Evolutionary conservation across 1,140 invertebrate species (phyloP), one percentile per base, ranked within the genome.

Genomic region (Platyscapa corneri): DNA sequence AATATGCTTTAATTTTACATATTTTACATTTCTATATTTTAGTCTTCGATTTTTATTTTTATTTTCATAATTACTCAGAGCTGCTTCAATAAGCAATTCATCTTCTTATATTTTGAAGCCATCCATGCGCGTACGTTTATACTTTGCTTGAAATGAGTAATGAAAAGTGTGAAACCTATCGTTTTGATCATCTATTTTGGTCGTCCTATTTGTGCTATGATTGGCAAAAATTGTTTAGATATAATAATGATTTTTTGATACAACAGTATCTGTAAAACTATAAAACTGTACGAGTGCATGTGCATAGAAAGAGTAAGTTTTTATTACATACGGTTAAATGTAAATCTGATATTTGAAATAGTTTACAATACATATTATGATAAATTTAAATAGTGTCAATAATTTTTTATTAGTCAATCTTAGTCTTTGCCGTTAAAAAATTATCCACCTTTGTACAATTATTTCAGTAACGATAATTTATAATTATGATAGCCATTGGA

Each of bases 71-170:
- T 74, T 74, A 74, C 70, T 23, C 39, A 42, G 1, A 74, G 37
- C 20, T 42, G 37, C 39, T 74, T 74, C 23, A 42, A 42, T 74
- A 74, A 39, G 39, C 39, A 74, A 74, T 74, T 74, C 39, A 42
- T 74, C 27, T 74, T 74, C 39, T 42, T n/a, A 42, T 74, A 74
- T 74, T 72, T n/a, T 27, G 27, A 74, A 74, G 6, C 20, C 27
- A 42, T 23, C 27, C 70, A 74, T 42, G 70, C 37, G 39, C 39
- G 23, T 6, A 42, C 18, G 8, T 74, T 74, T 74, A 74, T 74
- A 74, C 39, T 42, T 74, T 27, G 27, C n/a, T 74, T 74, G 32
- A 74, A 74, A 74, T 74, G 34, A 74, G 70, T 37, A 74, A 74
- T 74, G 70, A 42, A 74, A 74, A 74, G 37, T 18, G 37, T 42